Conservation (phyloP, 2,113 vertebrate species). For the Pholis gunnellus region DNA sequence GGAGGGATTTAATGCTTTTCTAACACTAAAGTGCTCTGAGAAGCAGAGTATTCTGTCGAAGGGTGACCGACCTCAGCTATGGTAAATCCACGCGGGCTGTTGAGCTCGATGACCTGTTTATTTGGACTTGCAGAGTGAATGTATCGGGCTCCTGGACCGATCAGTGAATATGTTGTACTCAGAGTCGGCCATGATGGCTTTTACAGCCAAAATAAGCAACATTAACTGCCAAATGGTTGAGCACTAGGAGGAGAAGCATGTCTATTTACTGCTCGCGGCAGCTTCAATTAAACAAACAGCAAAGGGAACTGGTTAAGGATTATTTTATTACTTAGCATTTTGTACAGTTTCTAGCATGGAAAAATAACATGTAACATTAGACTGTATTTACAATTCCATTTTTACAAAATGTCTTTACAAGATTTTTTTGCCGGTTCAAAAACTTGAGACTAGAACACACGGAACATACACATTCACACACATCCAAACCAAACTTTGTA, state of each 20-base stretch:
- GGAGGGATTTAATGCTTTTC: constrained; percentile 52
- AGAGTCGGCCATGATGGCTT: constrained; percentile 49
- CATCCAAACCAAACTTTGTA: constrained; percentile 85
- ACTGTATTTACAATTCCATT: constrained; percentile 93
- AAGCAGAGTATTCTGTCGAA: constrained; percentile 49
- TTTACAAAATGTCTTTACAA: constrained; percentile 94
- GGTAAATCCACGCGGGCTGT: constrained; percentile 55
- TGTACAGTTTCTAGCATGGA: constrained; percentile 93
- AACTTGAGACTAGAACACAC: constrained; percentile 78
- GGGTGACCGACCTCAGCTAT: constrained; percentile 26
- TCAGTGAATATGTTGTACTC: constrained; percentile 68
- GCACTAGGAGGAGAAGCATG: constrained; percentile 47
- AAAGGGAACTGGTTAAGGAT: constrained; percentile 77
- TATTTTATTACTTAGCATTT: constrained; percentile 94
- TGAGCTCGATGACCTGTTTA: constrained; percentile 76
- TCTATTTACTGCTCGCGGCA: constrained; percentile 61
- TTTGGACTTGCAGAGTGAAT: constrained; percentile 71
- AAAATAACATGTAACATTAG: constrained; percentile 88
- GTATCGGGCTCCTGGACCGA: constrained; percentile 61
- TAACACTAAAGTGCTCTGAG: constrained; percentile 54
- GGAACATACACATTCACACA: constrained; percentile 88
- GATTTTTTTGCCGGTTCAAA: constrained; percentile 82
- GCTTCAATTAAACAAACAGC: constrained; percentile 64
- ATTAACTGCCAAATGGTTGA: constrained; percentile 61
- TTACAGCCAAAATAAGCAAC: constrained; percentile 79